Conservation (phyloP, 2,113 vertebrate genomes). For the Sturnira hondurensis region DNA sequence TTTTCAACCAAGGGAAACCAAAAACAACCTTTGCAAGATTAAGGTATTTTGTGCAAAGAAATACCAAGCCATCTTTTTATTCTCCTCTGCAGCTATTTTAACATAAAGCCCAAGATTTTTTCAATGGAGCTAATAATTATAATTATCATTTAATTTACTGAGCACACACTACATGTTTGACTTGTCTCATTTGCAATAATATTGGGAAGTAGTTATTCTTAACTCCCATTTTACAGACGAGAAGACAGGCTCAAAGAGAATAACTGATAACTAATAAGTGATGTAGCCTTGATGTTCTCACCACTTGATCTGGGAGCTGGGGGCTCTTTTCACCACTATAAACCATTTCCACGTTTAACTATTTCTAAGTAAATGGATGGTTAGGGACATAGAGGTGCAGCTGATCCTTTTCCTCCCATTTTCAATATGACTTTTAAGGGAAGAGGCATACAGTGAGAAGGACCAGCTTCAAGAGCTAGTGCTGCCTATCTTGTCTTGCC, state of each 20-base stretch:
- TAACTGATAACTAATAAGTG: neutral
- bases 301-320: neutral
- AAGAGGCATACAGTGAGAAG: neutral
- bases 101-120: neutral
- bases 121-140: neutral
- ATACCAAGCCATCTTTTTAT: neutral
- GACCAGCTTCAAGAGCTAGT: neutral
- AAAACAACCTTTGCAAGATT: constrained; percentile 11
- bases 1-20: constrained; percentile 40
- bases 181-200: neutral
- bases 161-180: neutral
- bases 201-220: neutral
- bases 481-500: neutral
- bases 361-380: neutral
- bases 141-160: neutral
- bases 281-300: neutral
- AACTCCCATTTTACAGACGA: neutral
- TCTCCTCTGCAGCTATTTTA: neutral
- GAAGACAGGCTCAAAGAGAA: neutral
- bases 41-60: neutral
- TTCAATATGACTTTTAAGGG: neutral
- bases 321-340: neutral
- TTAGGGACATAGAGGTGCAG: neutral
- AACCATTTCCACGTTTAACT: neutral
- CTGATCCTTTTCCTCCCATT: neutral